Conservation (phyloP, 2,888 invertebrate species). For the Philhelius pedissequus region DNA sequence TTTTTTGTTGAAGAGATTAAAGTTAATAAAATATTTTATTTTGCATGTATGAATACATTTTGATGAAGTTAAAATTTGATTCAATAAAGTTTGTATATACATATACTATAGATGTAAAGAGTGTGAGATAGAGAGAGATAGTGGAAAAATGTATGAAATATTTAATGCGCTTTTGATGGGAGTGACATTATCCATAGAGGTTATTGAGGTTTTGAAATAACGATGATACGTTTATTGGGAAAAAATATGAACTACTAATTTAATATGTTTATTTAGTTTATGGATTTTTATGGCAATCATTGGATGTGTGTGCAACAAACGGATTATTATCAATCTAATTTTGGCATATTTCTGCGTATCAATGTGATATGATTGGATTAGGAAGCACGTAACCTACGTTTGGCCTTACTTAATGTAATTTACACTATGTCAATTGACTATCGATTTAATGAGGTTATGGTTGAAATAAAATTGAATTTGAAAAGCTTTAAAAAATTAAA, state of each 20-base stretch:
- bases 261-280: not conserved
- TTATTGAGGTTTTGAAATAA: not conserved
- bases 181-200: not conserved
- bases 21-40: constrained; percentile 25
- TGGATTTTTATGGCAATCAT: not conserved
- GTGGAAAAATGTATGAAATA: not conserved
- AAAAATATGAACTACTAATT: not conserved
- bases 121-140: not conserved
- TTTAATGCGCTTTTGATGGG: not conserved
- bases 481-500: too few species aligned
- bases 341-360: not conserved
- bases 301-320: constrained; percentile 1
- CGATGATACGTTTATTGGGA: not conserved
- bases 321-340: not conserved
- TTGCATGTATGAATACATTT: constrained; percentile 10
- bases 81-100: not conserved
- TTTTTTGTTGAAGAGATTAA: not conserved
- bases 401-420: not conserved
- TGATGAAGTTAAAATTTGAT: constrained; percentile 15
- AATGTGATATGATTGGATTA: not conserved
- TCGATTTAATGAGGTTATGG: too few species aligned
- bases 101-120: not conserved
- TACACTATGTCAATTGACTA: not conserved
- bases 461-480: too few species aligned
- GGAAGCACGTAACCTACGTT: not conserved